Percentiles rank a stretch among this genome's conserved stretches.
These are phyloP conservation scores for Sinopyrophorus schimmeli DNA, from an alignment of 2,888 invertebrate genomes.

Conservation along the genomic window DNA sequence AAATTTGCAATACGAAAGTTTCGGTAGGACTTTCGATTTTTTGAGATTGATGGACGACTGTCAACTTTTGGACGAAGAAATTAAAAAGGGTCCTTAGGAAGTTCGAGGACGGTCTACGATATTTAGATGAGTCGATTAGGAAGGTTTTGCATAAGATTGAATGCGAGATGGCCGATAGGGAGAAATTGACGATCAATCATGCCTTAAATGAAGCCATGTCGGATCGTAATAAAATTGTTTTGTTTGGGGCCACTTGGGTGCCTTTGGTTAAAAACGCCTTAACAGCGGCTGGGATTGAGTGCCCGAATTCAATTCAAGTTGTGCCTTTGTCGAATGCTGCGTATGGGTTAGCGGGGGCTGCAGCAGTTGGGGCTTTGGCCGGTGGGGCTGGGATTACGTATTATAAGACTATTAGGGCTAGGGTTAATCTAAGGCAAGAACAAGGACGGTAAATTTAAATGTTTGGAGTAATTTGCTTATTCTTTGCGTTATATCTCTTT, in stretches of 20 bases:
- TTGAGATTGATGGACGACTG: constrained; percentile 1
- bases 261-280: constrained; percentile 4
- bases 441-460: constrained; percentile 7
- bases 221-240: background rate
- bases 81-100: background rate
- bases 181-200: constrained; percentile 5
- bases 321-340: background rate
- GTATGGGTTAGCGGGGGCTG: background rate
- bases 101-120: background rate
- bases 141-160: constrained; percentile 7
- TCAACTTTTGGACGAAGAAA: constrained; percentile 1
- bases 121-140: background rate
- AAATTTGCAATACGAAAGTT: background rate
- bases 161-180: constrained; percentile 1
- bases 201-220: background rate
- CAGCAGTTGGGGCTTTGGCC: constrained; percentile 1
- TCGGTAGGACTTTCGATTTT: constrained; percentile 1
- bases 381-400: constrained; percentile 9
- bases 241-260: background rate
- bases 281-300: background rate
- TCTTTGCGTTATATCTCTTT: no score
- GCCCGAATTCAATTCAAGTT: background rate
- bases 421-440: background rate
- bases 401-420: constrained; percentile 4
- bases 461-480: no score